Conservation (phyloP, 1,140 invertebrate species). For the Dendroctonus valens region DNA sequence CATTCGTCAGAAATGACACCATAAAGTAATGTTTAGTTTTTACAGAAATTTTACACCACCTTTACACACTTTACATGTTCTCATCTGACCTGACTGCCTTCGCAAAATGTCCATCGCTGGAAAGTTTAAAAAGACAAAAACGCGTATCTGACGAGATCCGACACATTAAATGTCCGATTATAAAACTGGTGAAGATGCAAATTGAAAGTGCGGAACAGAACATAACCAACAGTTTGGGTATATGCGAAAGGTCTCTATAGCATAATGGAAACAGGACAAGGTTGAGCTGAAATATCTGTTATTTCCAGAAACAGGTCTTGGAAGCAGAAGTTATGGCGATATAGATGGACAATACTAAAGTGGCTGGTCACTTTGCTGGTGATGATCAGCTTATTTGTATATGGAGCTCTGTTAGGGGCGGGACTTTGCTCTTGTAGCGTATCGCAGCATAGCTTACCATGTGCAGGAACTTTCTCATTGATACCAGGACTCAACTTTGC, state of each 20-base stretch:
- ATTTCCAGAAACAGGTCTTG: conserved; percentile 26
- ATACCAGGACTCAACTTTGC: conserved; percentile 26
- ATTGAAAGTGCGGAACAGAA: conserved; percentile 27
- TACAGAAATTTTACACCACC: not conserved
- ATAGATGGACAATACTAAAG: conserved; percentile 32
- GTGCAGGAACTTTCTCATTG: conserved; percentile 18
- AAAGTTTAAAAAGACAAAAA: not conserved
- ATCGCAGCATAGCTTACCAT: conserved; percentile 22
- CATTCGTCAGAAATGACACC: not conserved
- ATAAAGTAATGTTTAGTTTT: conserved; percentile 7
- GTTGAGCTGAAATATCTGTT: not conserved
- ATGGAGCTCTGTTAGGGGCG: conserved; percentile 35
- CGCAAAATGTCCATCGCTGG: not conserved
- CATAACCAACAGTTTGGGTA: conserved; percentile 10
- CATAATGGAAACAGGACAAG: too few relatives aligned
- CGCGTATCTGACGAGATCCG: conserved; percentile 23
- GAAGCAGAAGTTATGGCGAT: conserved; percentile 27
- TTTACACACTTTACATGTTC: conserved; percentile 13
- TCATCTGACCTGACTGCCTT: not conserved
- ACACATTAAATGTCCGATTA: conserved; percentile 35
- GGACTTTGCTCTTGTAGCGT: conserved; percentile 33
- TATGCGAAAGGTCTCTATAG: conserved; percentile 11
- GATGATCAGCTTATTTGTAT: conserved; percentile 34
- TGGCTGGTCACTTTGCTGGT: conserved; percentile 23
- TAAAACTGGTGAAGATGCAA: conserved; percentile 27